Evolutionary conservation across 2,113 vertebrate species (phyloP).

Genomic region (Oryzias javanicus): DNA sequence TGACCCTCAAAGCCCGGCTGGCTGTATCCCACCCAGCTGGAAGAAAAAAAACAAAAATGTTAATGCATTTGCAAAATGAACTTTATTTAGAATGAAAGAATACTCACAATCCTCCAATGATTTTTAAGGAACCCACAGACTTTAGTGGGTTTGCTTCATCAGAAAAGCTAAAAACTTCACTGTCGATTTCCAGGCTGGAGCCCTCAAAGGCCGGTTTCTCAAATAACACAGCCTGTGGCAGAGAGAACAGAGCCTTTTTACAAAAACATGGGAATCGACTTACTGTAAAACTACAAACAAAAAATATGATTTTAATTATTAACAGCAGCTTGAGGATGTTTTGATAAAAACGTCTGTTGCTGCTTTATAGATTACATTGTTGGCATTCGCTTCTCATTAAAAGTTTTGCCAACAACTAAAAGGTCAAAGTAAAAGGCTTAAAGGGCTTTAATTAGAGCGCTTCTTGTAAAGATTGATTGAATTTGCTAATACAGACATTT

Average conservation of each 20-base stretch:
- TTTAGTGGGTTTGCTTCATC: conserved; percentile 42
- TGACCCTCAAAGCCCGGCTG: conserved; percentile 87
- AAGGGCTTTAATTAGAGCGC: neutral
- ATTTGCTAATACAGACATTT: neutral
- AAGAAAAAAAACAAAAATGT: neutral
- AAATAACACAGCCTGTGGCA: conserved; percentile 81
- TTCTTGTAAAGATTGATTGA: neutral
- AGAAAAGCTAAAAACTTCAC: conserved; percentile 76
- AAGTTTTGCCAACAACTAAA: no score
- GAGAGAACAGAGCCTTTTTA: neutral
- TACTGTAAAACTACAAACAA: neutral
- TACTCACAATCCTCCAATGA: conserved; percentile 90
- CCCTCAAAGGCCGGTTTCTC: conserved; percentile 89
- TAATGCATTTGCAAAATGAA: neutral
- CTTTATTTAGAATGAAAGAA: neutral
- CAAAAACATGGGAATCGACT: no score
- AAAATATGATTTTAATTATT: no score
- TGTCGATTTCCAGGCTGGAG: conserved; percentile 79
- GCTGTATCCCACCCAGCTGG: conserved; percentile 91
- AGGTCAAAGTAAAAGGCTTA: neutral
- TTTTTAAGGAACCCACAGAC: conserved; percentile 86
- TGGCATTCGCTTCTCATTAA: no score
- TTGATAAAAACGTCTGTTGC: no score
- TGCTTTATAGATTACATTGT: no score
- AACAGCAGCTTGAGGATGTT: no score